phyloP scores from a whole-genome alignment of 2,113 vertebrate species.

The Cichladusa arquata region DNA sequence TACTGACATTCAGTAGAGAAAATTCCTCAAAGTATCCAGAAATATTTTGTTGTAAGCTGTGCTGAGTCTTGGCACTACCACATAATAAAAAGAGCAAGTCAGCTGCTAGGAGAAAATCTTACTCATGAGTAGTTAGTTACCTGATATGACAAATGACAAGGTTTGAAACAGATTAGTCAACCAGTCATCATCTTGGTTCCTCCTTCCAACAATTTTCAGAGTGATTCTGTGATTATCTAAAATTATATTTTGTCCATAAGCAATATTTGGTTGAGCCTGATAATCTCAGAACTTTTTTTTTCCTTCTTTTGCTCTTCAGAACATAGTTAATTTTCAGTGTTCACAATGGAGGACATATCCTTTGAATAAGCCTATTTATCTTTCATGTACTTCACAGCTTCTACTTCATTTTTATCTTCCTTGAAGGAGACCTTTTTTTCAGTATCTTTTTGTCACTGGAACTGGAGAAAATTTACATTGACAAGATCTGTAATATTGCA shows the following conservation, averaged over 20 bases:
- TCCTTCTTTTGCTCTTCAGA: not conserved
- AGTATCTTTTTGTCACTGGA: not conserved
- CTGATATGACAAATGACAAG: not conserved
- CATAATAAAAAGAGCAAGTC: not conserved
- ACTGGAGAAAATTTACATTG: conserved; percentile 13
- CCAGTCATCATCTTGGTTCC: not conserved
- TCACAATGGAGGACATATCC: not conserved
- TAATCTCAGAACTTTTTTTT: not conserved
- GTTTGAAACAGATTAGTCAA: conserved; percentile 15
- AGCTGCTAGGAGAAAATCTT: conserved; percentile 1
- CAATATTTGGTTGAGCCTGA: not conserved
- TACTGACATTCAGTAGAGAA: not conserved
- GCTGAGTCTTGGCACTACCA: not conserved
- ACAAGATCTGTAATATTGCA: conserved; percentile 17
- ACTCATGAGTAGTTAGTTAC: not conserved
- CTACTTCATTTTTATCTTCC: conserved; percentile 16
- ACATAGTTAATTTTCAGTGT: accelerated
- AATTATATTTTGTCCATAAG: not conserved
- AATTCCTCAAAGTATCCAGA: not conserved
- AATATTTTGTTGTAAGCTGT: not conserved
- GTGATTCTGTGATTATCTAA: not conserved
- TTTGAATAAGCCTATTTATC: not conserved
- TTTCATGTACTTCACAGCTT: not conserved
- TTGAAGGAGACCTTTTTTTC: not conserved
- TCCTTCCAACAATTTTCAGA: not conserved